Base-by-base conservation (phyloP, 1,140 invertebrate species). In the Monomorium pharaonis region DNA sequence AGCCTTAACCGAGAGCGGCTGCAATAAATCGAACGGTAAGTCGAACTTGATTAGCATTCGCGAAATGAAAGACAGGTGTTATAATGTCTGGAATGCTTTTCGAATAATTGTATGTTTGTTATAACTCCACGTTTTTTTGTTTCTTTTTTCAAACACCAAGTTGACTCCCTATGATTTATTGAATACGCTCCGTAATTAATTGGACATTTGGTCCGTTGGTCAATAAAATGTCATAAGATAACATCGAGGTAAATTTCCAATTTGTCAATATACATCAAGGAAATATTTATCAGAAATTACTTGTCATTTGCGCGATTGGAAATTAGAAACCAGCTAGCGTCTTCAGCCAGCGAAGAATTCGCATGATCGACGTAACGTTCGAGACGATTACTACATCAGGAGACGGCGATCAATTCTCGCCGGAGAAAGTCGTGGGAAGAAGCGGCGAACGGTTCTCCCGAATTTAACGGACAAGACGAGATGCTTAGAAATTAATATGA, bases 381-480 rank as follows among this genome's bases (percentile, higher is more conserved):
- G 12, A 30, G 51, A 74, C 30, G 30, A 60, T 69, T 74, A 83
- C 24, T 60, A 83, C 78, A 83, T 83, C 67, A 33, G 27, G 16
- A 58, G 37, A 72, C 44, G 44, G 44, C 18, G 44, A 78, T 83
- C 70, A 83, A 83, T 83, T 72, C 67, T 83, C 24, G 78, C n/a
- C 42, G 51, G 78, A 83, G 78, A 83, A 83, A 83, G 78, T 83
- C 78, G 37, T 83, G 78, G 67, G 78, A 83, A 83, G 67, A 74
- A 58, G 27, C 18, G 67, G n/a, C 67, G 56, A 83, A 47, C 67
- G 63, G 63, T 58, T 83, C 78, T 83, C 67, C 78, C 78, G 51
- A 83, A 83, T 83, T 83, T 83, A 74, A 74, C 27, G n/a, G 37
- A 33, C 24, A 37, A 18, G 62, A 80, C 54, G 42, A n/a, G n/a